phyloP scores from a whole-genome alignment of 2,888 invertebrate species.

The Deilephila elpenor region DNA sequence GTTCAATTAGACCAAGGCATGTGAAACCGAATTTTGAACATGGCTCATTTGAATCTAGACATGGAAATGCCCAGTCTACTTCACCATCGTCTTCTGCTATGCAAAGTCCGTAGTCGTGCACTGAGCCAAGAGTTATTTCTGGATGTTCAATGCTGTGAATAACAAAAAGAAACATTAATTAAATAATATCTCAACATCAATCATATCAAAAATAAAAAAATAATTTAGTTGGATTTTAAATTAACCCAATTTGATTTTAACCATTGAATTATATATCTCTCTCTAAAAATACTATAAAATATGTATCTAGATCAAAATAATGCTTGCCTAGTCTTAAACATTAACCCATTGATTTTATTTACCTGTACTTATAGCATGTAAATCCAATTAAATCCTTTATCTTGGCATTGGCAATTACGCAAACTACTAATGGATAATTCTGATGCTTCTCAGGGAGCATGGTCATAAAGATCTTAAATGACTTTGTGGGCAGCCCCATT shows the following conservation, averaged over 20 bases:
- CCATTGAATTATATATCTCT: no score
- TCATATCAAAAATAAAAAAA: no score
- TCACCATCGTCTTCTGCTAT: conserved; percentile 99
- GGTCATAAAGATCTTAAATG: conserved; percentile 95
- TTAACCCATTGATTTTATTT: conserved; percentile 37
- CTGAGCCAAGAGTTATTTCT: conserved; percentile 86
- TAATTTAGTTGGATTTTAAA: no score
- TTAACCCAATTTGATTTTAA: no score
- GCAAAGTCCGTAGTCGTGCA: conserved; percentile 92
- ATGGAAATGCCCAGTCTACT: conserved; percentile 96
- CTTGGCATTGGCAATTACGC: conserved; percentile 92
- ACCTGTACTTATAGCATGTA: conserved; percentile 94
- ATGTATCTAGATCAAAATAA: not conserved
- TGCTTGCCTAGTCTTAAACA: not conserved
- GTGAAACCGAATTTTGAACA: conserved; percentile 97
- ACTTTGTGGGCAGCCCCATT: conserved; percentile 90
- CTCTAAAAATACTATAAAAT: not conserved
- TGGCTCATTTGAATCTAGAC: conserved; percentile 93
- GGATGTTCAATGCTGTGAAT: conserved; percentile 85
- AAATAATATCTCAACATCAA: no score
- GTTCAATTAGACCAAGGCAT: conserved; percentile 94
- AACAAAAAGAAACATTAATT: no score
- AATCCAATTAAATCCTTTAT: conserved; percentile 96
- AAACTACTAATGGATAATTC: conserved; percentile 92
- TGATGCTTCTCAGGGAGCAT: conserved; percentile 93